Percentiles rank a stretch among this genome's conserved stretches.
These are phyloP conservation scores for Leptothorax acervorum DNA, from an alignment of 2,888 invertebrate species.

Conservation along the genomic window DNA sequence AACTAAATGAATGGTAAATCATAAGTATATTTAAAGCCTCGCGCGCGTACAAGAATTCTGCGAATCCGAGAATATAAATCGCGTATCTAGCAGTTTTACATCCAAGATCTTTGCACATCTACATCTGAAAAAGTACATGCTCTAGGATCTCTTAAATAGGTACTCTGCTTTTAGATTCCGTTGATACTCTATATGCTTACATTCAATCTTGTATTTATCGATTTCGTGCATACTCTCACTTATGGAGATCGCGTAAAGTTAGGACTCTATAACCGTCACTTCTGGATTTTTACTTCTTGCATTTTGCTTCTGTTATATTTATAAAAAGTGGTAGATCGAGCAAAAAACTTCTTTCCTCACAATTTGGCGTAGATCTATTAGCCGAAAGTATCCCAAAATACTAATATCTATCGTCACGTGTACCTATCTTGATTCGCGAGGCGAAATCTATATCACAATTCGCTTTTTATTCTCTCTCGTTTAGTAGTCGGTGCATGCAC, in stretches of 20 bases:
- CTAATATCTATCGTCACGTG: constrained; percentile 18
- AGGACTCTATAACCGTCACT: not conserved
- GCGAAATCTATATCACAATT: constrained; percentile 80
- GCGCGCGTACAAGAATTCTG: not conserved
- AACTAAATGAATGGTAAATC: not conserved
- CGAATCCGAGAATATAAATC: not conserved
- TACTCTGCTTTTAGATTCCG: not conserved
- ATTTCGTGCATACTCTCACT: not conserved
- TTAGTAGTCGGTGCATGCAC: constrained; percentile 27
- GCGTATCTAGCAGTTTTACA: not conserved
- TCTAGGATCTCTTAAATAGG: not conserved
- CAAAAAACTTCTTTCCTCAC: not conserved
- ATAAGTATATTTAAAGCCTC: not conserved
- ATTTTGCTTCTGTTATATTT: constrained; percentile 13
- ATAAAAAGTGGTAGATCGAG: not conserved
- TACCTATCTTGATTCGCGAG: constrained; percentile 36
- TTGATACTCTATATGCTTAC: not conserved
- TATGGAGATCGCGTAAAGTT: not conserved
- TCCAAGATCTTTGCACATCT: not conserved
- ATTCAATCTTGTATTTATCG: not conserved
- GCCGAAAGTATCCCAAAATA: constrained; percentile 28
- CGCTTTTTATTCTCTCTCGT: constrained; percentile 69
- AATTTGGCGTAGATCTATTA: constrained; percentile 6
- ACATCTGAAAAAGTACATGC: not conserved
- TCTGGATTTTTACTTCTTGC: not conserved